A percentile compares a stretch with the other conserved stretches of the same genome.
phyloP scores from a whole-genome alignment of 2,888 invertebrate genomes.

The Frankliniella fusca region DNA sequence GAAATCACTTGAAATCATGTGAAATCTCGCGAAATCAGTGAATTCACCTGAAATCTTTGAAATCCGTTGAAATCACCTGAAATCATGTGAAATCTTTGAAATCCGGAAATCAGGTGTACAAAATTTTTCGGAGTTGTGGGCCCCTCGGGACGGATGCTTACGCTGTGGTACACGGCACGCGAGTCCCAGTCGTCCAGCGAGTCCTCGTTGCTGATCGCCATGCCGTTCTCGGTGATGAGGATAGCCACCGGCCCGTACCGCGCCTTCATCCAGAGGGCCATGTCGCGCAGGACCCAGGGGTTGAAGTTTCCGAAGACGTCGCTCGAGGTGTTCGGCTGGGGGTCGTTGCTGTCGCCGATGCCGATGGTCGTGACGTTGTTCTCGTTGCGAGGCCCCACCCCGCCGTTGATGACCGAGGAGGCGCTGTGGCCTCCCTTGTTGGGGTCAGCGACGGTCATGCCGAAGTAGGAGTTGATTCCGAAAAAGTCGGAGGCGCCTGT shows the following conservation, averaged over 20 bases:
- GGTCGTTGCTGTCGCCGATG: background rate
- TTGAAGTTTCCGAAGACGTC: background rate
- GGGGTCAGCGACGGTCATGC: background rate
- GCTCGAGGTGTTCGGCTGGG: background rate
- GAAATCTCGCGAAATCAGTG: too few species aligned
- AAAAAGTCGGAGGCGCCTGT: background rate
- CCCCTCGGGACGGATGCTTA: too few species aligned
- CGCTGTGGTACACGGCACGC: background rate
- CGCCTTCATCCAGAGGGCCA: background rate
- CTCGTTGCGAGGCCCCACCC: background rate
- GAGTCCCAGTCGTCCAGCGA: background rate
- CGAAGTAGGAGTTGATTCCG: background rate
- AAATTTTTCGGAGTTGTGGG: too few species aligned
- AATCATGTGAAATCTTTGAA: too few species aligned
- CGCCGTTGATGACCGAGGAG: background rate
- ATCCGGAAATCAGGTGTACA: too few species aligned
- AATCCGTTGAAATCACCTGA: too few species aligned
- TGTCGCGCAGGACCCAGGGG: background rate
- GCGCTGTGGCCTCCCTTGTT: background rate
- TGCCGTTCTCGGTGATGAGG: background rate
- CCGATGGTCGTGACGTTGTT: background rate
- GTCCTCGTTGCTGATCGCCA: background rate
- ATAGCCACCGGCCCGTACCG: background rate
- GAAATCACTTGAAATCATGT: too few species aligned
- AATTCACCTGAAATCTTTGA: too few species aligned